These are phyloP conservation scores for Notamacropus eugenii DNA, from an alignment of 2,797 vertebrate genomes.

Conservation along the genomic window DNA sequence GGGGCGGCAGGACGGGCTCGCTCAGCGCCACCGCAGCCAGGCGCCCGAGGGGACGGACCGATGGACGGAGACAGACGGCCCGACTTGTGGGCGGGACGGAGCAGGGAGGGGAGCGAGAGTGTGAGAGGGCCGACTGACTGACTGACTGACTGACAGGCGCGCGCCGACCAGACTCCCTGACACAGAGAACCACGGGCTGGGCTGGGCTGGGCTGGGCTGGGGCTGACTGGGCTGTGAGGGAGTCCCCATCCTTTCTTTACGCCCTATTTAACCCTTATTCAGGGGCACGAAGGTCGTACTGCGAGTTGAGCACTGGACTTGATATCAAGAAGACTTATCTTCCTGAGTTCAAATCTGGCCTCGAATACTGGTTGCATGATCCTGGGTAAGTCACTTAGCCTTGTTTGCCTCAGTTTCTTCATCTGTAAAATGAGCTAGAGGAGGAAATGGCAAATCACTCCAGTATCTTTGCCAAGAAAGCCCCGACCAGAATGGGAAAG, in stretches of 20 bases:
- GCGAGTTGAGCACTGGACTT: too few relatives aligned
- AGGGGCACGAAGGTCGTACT: too few relatives aligned
- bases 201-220: background rate
- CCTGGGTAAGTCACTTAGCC: too few relatives aligned
- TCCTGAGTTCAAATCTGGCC: too few relatives aligned
- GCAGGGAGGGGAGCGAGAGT: background rate
- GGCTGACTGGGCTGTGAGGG: constrained; percentile 62
- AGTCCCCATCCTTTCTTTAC: background rate
- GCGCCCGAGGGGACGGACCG: constrained; percentile 22
- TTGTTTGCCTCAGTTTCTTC: too few relatives aligned
- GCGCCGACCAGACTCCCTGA: background rate
- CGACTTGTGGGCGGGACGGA: background rate
- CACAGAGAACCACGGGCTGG: background rate
- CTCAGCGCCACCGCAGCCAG: constrained; percentile 89
- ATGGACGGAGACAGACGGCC: background rate
- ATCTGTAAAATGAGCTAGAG: too few relatives aligned
- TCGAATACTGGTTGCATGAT: too few relatives aligned
- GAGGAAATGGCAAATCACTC: too few relatives aligned
- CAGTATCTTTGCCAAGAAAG: too few relatives aligned
- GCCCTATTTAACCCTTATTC: background rate
- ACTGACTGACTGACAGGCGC: background rate
- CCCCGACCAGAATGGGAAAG: too few relatives aligned
- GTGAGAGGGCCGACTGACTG: background rate
- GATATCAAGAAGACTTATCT: too few relatives aligned
- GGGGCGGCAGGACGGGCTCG: constrained; percentile 93